These are phyloP conservation scores for Euphonia xanthogaster DNA, from an alignment of 2,797 vertebrate genomes.

Conservation along the genomic window DNA sequence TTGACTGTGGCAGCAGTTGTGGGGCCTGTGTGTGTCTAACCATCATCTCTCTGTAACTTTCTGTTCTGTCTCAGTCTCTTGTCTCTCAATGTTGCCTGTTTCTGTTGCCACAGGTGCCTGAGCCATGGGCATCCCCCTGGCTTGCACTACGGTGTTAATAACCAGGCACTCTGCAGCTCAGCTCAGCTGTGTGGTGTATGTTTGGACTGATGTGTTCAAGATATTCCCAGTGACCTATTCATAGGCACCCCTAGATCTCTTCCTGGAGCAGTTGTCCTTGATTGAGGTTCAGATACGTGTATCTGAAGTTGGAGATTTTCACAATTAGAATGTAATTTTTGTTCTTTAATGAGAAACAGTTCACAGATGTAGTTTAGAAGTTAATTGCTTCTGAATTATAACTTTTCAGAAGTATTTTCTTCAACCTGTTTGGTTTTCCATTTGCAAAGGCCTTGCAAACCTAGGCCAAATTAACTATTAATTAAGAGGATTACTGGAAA, in stretches of 20 bases:
- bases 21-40: not conserved
- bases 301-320: not conserved
- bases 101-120: not conserved
- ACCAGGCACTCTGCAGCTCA: not conserved
- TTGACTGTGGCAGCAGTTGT: accelerated
- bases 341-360: not conserved
- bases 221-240: not conserved
- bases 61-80: not conserved
- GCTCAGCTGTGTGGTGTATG: not conserved
- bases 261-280: not conserved
- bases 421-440: not conserved
- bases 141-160: accelerated
- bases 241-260: not conserved
- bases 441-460: not conserved
- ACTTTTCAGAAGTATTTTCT: not conserved
- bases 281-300: not conserved
- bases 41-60: not conserved
- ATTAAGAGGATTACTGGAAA: not conserved
- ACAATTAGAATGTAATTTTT: not conserved
- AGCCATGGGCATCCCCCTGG: accelerated
- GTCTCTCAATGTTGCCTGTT: not conserved
- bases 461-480: not conserved
- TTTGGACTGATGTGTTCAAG: not conserved
- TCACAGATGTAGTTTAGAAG: not conserved
- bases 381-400: not conserved